These are phyloP conservation scores for Phoenicopterus ruber DNA, from an alignment of 2,113 vertebrate species.

Conservation along the genomic window DNA sequence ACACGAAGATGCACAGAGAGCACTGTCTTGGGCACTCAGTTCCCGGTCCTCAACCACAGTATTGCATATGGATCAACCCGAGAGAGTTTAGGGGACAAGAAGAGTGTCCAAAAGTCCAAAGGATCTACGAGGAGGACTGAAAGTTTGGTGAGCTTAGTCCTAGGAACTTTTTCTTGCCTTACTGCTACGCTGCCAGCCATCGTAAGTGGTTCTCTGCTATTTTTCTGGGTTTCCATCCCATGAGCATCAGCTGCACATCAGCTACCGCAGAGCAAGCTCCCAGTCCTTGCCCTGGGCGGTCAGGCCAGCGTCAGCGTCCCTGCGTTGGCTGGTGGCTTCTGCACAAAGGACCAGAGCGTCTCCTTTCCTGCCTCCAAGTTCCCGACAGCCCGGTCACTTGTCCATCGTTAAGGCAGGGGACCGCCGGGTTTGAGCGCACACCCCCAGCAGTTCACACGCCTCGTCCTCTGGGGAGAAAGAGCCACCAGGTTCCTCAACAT, in stretches of 20 bases:
- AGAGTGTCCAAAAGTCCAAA: neutral
- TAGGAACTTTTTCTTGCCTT: neutral
- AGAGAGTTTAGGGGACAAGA: neutral
- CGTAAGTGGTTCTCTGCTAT: neutral
- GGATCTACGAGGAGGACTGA: neutral
- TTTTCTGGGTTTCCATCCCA: neutral
- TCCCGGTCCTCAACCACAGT: neutral
- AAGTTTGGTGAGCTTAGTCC: neutral
- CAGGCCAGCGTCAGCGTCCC: neutral
- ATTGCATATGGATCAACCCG: neutral
- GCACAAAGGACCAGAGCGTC: neutral
- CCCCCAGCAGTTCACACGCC: fast-evolving
- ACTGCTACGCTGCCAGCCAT: neutral
- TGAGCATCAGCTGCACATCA: neutral
- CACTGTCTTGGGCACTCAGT: too few species aligned
- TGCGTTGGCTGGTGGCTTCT: neutral
- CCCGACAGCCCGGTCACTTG: neutral
- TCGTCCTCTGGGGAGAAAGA: neutral
- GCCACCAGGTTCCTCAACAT: neutral
- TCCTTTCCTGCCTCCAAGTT: neutral
- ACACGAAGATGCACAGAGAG: neutral
- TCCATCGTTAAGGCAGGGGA: neutral
- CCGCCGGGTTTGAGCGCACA: neutral
- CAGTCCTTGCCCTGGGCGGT: neutral
- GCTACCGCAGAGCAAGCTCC: neutral